Percentiles rank a stretch among this genome's conserved stretches.
phyloP scores from a whole-genome alignment of 2,888 invertebrate species.

The Pristionchus fissidentatus region DNA sequence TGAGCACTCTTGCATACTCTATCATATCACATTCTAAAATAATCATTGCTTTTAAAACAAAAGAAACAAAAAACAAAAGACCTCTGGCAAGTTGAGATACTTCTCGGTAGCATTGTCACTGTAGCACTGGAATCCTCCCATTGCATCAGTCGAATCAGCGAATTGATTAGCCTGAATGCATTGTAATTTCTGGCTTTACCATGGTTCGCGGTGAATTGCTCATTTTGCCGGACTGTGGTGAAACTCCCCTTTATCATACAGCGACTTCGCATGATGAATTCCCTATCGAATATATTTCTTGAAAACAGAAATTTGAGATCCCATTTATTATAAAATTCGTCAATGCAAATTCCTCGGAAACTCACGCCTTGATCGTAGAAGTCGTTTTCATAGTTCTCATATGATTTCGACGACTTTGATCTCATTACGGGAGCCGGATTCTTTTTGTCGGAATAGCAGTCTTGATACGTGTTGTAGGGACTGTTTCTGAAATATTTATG shows the following conservation, averaged over 20 bases:
- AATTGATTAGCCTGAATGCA: slow-evolving; percentile 54
- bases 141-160: slow-evolving; percentile 61
- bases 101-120: slow-evolving; percentile 54
- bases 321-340: no score
- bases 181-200: no score
- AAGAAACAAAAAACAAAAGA: no score
- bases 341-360: background rate
- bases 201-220: no score
- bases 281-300: no score
- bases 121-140: slow-evolving; percentile 61
- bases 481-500: slow-evolving; percentile 55
- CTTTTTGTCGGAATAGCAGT: slow-evolving; percentile 57
- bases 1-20: no score
- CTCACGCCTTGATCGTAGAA: slow-evolving; percentile 64
- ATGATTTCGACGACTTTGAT: slow-evolving; percentile 27
- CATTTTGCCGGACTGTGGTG: no score
- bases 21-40: no score
- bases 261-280: no score
- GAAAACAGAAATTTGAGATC: no score
- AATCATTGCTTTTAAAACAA: no score
- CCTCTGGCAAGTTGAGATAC: slow-evolving; percentile 62
- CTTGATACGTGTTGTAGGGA: slow-evolving; percentile 66
- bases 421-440: background rate
- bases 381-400: slow-evolving; percentile 52
- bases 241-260: no score